Evolutionary conservation across 2,113 vertebrate genomes (phyloP), one percentile per base, ranked within the genome.

Genomic region (Hoplias malabaricus): DNA sequence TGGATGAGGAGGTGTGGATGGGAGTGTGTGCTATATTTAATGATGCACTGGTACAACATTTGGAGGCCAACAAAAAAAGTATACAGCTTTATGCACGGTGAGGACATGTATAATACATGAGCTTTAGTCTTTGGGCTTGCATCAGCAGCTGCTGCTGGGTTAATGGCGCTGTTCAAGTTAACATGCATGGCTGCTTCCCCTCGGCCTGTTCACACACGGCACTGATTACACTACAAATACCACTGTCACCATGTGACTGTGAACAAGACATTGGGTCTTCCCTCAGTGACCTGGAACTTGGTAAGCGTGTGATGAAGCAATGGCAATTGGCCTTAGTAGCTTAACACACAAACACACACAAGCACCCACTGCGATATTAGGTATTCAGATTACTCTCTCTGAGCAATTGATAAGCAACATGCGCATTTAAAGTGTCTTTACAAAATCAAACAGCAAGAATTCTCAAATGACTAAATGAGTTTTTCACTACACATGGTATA

Each of bases 71-170:
- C 27, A 23, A 46, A 61, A 34, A 59, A 33, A 78, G 53, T 57
- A 31, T 62, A 53, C 31, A 50, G 53, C 21, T 61, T 69, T 69
- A 31, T 70, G 56, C 67, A 70, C 70, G 75, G 46, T 70, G 43
- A 36, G 21, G 69, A 50, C 38, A 70, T 70, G 40, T 43, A 70
- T 62, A 62, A 78, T 70, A 70, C 75, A 69, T 48, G 66, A 69
- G 34, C 36, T 27, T 66, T 33, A 14, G 21, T 74, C 40, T n/a
- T 38, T 33, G 63, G 53, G 29, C 66, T 59, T 50, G 42, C 67
- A 53, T 62, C 59, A 34, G 63, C 33, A 75, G 61, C 61, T 66
- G 43, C 57, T 59, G 36, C 50, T 50, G 56, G 31, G 14, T 62
- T 78, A 78, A 78, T 62, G 16, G 53, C 48, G 50, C 43, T 69